Evolutionary conservation across 1,140 invertebrate genomes (phyloP), one percentile per base, ranked within the genome.

Genomic region (Lordiphosa clarofinis): DNA sequence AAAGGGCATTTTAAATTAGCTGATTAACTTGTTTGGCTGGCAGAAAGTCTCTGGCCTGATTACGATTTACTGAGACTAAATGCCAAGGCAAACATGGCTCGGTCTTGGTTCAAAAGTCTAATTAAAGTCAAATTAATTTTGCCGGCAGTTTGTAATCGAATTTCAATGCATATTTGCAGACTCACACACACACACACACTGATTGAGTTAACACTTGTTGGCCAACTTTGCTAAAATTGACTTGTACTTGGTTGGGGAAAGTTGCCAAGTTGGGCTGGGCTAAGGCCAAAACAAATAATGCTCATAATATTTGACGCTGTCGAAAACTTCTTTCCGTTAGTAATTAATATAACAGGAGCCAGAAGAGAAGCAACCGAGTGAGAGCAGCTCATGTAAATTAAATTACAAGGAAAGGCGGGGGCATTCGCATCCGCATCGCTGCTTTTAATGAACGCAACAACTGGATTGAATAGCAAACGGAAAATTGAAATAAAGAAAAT

Each of bases 111-210:
- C 55, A 28, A 44, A 31, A 64, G 67, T 50, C 72, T 57, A 76
- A 84, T 81, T 81, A 81, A 84, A 76, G 49, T 76, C 82, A 76
- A 73, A 84, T 81, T 84, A 73, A 84, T 69, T 81, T 84, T 40
- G 33, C 39, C 56, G 13, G 12, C 38, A 68, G 53, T 57, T 57
- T 44, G 60, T 54, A 57, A 65, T 68, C 40, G 28, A 31, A 31
- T 31, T 31, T 31, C 28, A 31, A 38, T 46, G 46, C 53, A 63
- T 62, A 67, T 72, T 59, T 59, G 62, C 49, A 28, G 5, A 2
- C 28, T 7, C 28, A 31, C 28, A 31, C 28, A 46, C 76, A 63
- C 62, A 81, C 15, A 15, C 15, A 15, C 15, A 15, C 15, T 76
- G 68, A 82, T 81, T 81, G 68, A 76, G 68, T 84, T 82, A 81